A percentile compares a stretch with the other conserved stretches of the same genome.
Evolutionary conservation across 2,113 vertebrate genomes (phyloP).

Genomic region (Bubalus kerabau): DNA sequence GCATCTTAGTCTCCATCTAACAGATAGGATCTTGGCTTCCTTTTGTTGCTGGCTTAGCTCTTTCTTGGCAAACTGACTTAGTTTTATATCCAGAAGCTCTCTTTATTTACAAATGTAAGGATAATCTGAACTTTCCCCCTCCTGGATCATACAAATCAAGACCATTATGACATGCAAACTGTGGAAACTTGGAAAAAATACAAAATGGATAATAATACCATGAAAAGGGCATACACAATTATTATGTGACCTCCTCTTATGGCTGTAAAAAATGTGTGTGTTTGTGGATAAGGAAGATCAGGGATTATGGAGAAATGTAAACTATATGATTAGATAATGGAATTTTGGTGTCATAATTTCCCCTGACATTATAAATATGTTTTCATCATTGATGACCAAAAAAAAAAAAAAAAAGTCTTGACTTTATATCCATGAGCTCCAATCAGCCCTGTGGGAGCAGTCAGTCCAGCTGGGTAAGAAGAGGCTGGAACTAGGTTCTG

Average conservation of each 20-base stretch:
- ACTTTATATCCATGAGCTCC: background rate
- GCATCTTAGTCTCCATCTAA: background rate
- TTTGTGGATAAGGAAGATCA: background rate
- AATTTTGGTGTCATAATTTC: background rate
- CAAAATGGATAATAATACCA: background rate
- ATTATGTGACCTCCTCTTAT: background rate
- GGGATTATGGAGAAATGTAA: background rate
- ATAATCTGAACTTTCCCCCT: background rate
- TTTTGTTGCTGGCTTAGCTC: background rate
- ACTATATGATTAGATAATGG: background rate
- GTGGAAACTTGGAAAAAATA: background rate
- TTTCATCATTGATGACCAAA: background rate
- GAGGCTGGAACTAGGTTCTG: background rate
- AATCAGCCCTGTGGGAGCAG: accelerated
- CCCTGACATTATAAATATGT: background rate
- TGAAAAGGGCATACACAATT: background rate
- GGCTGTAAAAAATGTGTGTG: background rate
- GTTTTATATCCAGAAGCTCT: background rate
- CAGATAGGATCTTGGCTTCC: background rate
- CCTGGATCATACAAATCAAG: background rate
- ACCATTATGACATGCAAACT: background rate
- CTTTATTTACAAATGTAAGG: conserved; percentile 7
- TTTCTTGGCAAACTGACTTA: background rate
- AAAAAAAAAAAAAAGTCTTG: background rate
- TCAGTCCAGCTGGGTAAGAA: background rate